These are phyloP conservation scores for Chrysolina haemoptera DNA, from an alignment of 2,888 invertebrate species.

Conservation along the genomic window DNA sequence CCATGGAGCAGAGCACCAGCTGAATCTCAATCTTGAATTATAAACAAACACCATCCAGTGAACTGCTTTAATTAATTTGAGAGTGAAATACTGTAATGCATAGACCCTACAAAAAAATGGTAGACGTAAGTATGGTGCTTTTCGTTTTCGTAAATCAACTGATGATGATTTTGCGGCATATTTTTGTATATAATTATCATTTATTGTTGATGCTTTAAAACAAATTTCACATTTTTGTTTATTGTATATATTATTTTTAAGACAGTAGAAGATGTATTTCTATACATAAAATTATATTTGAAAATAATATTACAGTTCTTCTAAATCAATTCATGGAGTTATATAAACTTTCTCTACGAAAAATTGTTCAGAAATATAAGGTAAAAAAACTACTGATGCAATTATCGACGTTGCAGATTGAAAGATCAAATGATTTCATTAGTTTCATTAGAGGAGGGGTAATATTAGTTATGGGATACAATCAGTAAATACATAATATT, in stretches of 20 bases:
- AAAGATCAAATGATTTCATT: background rate
- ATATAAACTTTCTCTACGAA: background rate
- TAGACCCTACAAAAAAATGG: conserved; percentile 28
- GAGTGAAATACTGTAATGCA: conserved; percentile 34
- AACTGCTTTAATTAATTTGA: conserved; percentile 50
- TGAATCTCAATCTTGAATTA: conserved; percentile 48
- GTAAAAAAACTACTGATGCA: no score
- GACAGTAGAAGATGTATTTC: background rate
- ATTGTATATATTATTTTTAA: conserved; percentile 55
- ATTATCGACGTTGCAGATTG: background rate
- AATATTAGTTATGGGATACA: no score
- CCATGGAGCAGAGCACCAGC: conserved; percentile 56
- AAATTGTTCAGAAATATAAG: background rate
- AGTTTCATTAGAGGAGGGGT: no score
- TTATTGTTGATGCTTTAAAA: conserved; percentile 58
- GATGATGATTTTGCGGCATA: conserved; percentile 57
- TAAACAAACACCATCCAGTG: conserved; percentile 48
- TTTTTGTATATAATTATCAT: conserved; percentile 60
- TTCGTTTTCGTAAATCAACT: conserved; percentile 55
- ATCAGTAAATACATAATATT: no score
- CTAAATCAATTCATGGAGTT: background rate
- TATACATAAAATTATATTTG: background rate
- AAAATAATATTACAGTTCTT: conserved; percentile 10
- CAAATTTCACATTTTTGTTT: conserved; percentile 53
- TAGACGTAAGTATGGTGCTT: conserved; percentile 54